Evolutionary conservation across 64 coral and sea anemone species (phyloP), one percentile per base, ranked within the genome.

Genomic region (Stylophora pistillata): DNA sequence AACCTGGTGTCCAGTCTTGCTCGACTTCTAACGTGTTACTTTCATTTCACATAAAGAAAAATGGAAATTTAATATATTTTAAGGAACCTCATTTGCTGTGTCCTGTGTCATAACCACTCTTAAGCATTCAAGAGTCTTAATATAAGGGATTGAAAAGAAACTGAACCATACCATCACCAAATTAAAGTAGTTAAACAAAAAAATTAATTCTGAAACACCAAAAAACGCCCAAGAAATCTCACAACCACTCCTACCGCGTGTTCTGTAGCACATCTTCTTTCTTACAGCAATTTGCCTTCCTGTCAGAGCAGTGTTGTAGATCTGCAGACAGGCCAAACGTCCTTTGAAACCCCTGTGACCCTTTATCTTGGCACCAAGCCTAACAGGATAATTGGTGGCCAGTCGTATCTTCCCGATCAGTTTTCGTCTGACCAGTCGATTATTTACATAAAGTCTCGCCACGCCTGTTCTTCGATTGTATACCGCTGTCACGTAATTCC

Each of bases 311-410:
- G 53, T 90, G 47, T 96, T 96, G 33, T 90, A 96, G 55, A 96
- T 60, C 31, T 96, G 95, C 3, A 96, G n/a, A 58, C 95, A 96
- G 15, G 95, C 81, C 17, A 96, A 62, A 28, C 88, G 89, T n/a
- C 95, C 95, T 60, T 93, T 93, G 33, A 93, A 96, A 34, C 27
- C 75, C 28, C 94, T 78, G 13, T 0, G 0, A 55, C 89, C 82
- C 5, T 58, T 71, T 28, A 71, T 87, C 29, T 88, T 92, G 10
- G 72, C 87, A 79, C 95, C 95, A 53, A 96, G 34, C 66, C 91
- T 37, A 57, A 93, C 86, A 13, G 82, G 91, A 56, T 77, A 93
- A 59, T 96, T 96, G 54, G 95, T 96, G 14, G 95, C 91, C 70
- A 96, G 33, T 58, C 52, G 57, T 28, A 96, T 77, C 32, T 29